Evolutionary conservation across 1,140 invertebrate genomes (phyloP).

Genomic region (Sminthurides bifidus): DNA sequence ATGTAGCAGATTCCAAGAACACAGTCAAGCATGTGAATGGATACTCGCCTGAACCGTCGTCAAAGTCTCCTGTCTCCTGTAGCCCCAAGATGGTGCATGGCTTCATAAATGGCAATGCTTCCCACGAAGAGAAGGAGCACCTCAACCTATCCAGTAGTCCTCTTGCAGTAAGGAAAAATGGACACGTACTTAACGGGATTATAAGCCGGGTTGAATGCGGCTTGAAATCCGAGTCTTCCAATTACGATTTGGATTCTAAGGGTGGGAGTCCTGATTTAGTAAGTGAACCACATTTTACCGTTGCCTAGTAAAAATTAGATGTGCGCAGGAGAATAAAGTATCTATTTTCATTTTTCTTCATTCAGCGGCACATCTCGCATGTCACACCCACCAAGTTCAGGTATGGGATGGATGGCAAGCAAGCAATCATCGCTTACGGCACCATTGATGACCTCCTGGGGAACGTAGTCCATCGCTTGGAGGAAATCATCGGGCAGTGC

Average conservation of each 20-base stretch:
- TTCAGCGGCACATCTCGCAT: conserved; percentile 1
- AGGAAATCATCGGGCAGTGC: conserved; percentile 54
- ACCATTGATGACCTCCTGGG: conserved; percentile 54
- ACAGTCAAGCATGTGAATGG: too few species aligned
- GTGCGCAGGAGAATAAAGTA: not conserved
- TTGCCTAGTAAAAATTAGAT: too few species aligned
- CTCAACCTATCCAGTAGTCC: not conserved
- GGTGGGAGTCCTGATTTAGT: conserved; percentile 1
- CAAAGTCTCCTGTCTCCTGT: not conserved
- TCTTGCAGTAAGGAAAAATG: not conserved
- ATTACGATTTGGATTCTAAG: not conserved
- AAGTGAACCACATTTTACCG: not conserved
- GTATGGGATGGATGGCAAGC: conserved; percentile 6
- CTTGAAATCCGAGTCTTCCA: not conserved
- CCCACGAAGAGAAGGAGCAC: not conserved
- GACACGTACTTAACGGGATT: not conserved
- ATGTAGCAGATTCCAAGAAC: too few species aligned
- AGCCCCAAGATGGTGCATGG: conserved; percentile 4
- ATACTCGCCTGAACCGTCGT: not conserved
- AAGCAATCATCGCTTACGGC: conserved; percentile 41
- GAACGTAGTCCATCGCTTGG: conserved; percentile 49
- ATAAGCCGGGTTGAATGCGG: not conserved
- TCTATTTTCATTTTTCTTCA: not conserved
- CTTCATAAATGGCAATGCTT: conserved; percentile 1
- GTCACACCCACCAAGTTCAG: not conserved